Percentiles rank a stretch among this genome's conserved stretches.
These are phyloP conservation scores for Lepus townsendii DNA, from an alignment of 2,797 vertebrate species.

Conservation along the genomic window DNA sequence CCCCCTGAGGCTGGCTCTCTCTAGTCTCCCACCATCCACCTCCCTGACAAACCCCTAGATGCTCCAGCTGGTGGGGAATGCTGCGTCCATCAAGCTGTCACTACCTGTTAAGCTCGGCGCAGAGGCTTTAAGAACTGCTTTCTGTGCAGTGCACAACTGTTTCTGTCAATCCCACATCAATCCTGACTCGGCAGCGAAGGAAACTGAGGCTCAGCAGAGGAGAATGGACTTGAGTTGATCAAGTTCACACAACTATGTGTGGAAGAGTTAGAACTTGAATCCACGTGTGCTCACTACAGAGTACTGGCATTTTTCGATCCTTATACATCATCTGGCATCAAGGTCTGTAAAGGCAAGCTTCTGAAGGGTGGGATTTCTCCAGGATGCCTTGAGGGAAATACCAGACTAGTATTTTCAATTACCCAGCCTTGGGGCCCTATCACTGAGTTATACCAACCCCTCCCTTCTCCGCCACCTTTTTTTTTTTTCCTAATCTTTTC, in stretches of 20 bases:
- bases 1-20: not conserved
- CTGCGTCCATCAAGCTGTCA: slow-evolving; percentile 47
- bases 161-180: slow-evolving; percentile 18
- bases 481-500: slow-evolving; percentile 8
- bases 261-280: slow-evolving; percentile 51
- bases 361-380: not conserved
- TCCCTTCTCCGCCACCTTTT: not conserved
- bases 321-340: not conserved
- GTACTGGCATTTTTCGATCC: not conserved
- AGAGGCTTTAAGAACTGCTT: slow-evolving; percentile 43
- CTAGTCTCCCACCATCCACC: not conserved
- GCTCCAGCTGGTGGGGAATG: slow-evolving; percentile 30
- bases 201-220: slow-evolving; percentile 48
- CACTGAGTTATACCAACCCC: not conserved
- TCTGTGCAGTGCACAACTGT: slow-evolving; percentile 32
- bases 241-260: slow-evolving; percentile 36
- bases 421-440: not conserved
- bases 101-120: not conserved
- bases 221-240: slow-evolving; percentile 16
- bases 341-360: slow-evolving; percentile 3
- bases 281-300: slow-evolving; percentile 50
- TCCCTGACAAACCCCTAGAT: slow-evolving; percentile 39
- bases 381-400: slow-evolving; percentile 36
- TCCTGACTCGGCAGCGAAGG: slow-evolving; percentile 26
- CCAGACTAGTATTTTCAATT: slow-evolving; percentile 37